Percentiles rank a stretch among this genome's conserved stretches.
Evolutionary conservation across 2,113 vertebrate species (phyloP).

Genomic region (Rhodinocichla rosea): DNA sequence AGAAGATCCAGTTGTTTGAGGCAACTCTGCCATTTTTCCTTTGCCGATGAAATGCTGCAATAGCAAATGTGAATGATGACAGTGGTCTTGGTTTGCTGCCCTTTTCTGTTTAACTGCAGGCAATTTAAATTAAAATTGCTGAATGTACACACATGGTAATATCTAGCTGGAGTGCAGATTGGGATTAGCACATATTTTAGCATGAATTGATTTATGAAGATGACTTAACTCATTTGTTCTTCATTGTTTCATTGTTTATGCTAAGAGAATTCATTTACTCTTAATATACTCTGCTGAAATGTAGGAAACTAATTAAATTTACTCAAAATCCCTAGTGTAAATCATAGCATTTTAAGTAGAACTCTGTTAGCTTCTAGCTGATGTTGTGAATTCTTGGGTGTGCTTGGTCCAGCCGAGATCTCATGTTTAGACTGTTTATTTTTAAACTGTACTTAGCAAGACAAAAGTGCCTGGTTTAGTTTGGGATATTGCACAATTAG

Average conservation of each 20-base stretch:
- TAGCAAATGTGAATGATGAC: not conserved
- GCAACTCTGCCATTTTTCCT: not conserved
- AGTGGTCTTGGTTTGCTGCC: not conserved
- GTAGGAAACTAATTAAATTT: constrained; percentile 28
- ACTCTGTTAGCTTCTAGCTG: not conserved
- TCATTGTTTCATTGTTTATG: constrained; percentile 15
- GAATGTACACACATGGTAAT: not conserved
- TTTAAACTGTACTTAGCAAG: not conserved
- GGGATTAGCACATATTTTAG: constrained; percentile 24
- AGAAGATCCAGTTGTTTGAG: not conserved
- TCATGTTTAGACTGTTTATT: not conserved
- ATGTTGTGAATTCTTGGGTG: not conserved
- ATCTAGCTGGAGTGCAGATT: not conserved
- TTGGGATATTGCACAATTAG: not conserved
- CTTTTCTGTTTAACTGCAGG: not conserved
- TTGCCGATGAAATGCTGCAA: not conserved
- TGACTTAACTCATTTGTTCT: constrained; percentile 20
- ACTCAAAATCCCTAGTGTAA: not conserved
- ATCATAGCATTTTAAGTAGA: not conserved
- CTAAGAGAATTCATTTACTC: constrained; percentile 12
- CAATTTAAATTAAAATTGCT: constrained; percentile 29
- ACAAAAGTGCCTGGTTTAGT: not conserved
- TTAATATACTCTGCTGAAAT: not conserved
- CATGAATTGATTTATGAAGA: constrained; percentile 24
- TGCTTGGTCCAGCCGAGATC: not conserved